Conservation (phyloP, 2,113 vertebrate genomes). For the Ardeotis arabs region DNA sequence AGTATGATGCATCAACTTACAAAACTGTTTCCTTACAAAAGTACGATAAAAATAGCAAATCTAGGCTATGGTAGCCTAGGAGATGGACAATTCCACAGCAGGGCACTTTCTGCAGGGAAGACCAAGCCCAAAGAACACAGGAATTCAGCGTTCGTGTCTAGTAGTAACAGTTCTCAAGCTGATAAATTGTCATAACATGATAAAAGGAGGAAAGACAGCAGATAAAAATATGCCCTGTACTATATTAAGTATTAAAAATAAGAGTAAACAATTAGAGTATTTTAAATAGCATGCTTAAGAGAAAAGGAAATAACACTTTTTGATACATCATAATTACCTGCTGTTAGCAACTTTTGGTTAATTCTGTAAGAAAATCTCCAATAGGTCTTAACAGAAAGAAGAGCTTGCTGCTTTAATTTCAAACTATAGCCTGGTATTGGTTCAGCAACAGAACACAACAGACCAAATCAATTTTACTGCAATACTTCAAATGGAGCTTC, state of each 20-base stretch:
- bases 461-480: neutral
- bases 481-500: neutral
- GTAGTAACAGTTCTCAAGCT: neutral
- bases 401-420: neutral
- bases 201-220: neutral
- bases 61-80: neutral
- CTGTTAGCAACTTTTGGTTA: neutral
- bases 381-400: neutral
- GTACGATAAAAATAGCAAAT: neutral
- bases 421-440: neutral
- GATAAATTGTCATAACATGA: neutral
- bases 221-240: neutral
- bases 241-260: neutral
- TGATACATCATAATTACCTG: neutral
- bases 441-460: neutral
- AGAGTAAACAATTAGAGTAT: neutral
- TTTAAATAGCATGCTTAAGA: neutral
- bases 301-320: neutral
- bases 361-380: neutral
- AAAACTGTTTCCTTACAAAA: neutral
- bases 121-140: neutral
- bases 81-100: constrained; percentile 8
- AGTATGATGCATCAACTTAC: neutral
- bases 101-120: neutral
- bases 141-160: neutral